These are phyloP conservation scores for Clanis bilineata DNA, from an alignment of 2,888 invertebrate species.

Conservation along the genomic window DNA sequence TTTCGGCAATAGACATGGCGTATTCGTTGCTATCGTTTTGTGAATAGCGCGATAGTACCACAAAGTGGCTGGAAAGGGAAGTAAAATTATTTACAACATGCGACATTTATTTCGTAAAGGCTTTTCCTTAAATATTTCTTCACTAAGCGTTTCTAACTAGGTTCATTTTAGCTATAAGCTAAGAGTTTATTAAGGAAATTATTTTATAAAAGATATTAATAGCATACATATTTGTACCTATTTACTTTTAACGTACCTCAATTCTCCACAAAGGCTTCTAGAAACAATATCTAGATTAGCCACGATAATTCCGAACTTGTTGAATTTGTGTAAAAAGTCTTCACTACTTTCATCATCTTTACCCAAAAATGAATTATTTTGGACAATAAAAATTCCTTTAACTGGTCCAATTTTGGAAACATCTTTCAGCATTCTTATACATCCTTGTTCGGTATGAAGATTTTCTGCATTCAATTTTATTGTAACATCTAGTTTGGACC, in stretches of 20 bases:
- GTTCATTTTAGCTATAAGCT: too few species aligned
- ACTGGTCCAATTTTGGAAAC: conserved; percentile 41
- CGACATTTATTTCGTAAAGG: too few species aligned
- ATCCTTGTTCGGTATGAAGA: conserved; percentile 39
- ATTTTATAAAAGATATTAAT: too few species aligned
- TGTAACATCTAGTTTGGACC: conserved; percentile 38
- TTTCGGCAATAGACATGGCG: conserved; percentile 37
- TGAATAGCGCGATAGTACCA: conserved; percentile 39
- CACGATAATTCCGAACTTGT: conserved; percentile 35
- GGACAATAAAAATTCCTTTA: conserved; percentile 46
- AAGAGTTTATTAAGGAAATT: too few species aligned
- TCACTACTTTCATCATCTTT: conserved; percentile 28
- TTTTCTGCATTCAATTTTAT: conserved; percentile 36
- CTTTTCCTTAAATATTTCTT: too few species aligned
- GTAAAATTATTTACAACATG: too few species aligned
- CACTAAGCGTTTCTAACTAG: too few species aligned
- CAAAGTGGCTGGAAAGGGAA: conserved; percentile 38
- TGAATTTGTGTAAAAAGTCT: conserved; percentile 37
- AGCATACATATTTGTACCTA: too few species aligned
- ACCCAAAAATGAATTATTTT: conserved; percentile 21
- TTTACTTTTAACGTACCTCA: conserved; percentile 34
- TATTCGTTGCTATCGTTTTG: conserved; percentile 39
- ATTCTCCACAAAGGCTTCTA: conserved; percentile 39
- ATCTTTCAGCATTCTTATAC: conserved; percentile 39
- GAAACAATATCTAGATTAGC: conserved; percentile 48